These are phyloP conservation scores for Epicampocera succincta DNA, from an alignment of 2,888 invertebrate species.

Conservation along the genomic window DNA sequence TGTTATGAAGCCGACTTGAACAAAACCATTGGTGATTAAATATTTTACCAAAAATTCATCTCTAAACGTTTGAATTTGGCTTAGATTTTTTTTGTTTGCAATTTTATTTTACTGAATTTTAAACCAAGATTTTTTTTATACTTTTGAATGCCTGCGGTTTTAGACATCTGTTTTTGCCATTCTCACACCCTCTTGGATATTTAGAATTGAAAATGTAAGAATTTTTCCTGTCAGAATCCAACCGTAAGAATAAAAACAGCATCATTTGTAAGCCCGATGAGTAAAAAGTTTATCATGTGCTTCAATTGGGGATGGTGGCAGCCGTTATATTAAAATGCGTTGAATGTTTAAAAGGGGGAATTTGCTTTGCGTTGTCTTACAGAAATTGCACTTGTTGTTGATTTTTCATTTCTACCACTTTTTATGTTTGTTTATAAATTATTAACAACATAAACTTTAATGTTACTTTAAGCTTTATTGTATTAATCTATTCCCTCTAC, in stretches of 20 bases:
- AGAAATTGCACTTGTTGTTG: conserved; percentile 57
- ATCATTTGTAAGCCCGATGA: conserved; percentile 31
- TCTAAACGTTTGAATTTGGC: no score
- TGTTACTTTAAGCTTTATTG: conserved; percentile 14
- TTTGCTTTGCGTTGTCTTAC: not conserved
- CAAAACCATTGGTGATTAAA: no score
- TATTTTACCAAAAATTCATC: no score
- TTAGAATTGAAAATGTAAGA: conserved; percentile 27
- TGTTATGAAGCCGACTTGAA: no score
- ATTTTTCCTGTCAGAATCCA: not conserved
- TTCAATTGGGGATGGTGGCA: conserved; percentile 27
- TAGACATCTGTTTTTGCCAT: conserved; percentile 64
- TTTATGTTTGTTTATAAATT: conserved; percentile 59
- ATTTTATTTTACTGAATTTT: no score
- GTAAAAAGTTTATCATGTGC: conserved; percentile 10
- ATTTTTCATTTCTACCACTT: conserved; percentile 63
- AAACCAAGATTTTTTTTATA: not conserved
- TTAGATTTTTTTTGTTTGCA: no score
- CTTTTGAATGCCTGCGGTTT: conserved; percentile 60
- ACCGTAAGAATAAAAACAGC: conserved; percentile 42
- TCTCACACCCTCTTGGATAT: conserved; percentile 48
- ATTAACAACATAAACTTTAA: conserved; percentile 54
- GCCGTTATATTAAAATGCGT: not conserved
- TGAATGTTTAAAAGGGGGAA: conserved; percentile 46
- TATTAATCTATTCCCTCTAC: not conserved